Evolutionary conservation across 1,140 invertebrate species (phyloP), one percentile per base, ranked within the genome.

Genomic region (Bradynema listronoti): DNA sequence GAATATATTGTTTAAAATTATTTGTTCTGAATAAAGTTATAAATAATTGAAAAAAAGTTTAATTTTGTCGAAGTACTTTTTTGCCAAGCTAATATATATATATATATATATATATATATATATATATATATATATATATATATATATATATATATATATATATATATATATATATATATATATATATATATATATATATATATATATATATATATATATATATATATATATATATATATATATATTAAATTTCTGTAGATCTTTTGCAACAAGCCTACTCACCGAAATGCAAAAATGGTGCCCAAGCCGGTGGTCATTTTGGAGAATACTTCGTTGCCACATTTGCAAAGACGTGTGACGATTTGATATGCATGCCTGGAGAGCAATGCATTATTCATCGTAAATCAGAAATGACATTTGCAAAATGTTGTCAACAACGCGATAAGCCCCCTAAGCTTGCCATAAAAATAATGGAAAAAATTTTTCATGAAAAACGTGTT

Each of bases 241-340:
- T n/a, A n/a, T n/a, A n/a, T n/a, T n/a, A n/a, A n/a, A n/a, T 43
- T 22, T 50, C 30, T 56, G 22, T 25, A 56, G 55, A 52, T 3
- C 19, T 32, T 16, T 29, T 56, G 3, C 9, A 56, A 11, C 22
- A 54, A n/a, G 43, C 24, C 9, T 56, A 56, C 42, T 46, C 55
- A 11, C 19, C 9, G 3, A 29, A 56, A 14, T 56, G 55, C 25
- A 25, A 9, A 24, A 50, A 56, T 32, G 55, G 55, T 22, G 51
- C 55, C 5, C 39, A 60, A 54, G 43, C 46, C 36, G 55, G 46
- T 16, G 43, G 43, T 5, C 41, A 27, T 24, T 52, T 55, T 3
- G 24, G 45, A 2, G 55, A 56, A 5, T 54, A 54, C 41, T 54
- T 54, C 50, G 32, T 54, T n/a, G 51, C 52, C 32, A 54, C 52